Percentiles rank a stretch among this genome's conserved stretches.
Evolutionary conservation across 2,888 invertebrate genomes (phyloP).

Genomic region (Linnaemya tessellans): DNA sequence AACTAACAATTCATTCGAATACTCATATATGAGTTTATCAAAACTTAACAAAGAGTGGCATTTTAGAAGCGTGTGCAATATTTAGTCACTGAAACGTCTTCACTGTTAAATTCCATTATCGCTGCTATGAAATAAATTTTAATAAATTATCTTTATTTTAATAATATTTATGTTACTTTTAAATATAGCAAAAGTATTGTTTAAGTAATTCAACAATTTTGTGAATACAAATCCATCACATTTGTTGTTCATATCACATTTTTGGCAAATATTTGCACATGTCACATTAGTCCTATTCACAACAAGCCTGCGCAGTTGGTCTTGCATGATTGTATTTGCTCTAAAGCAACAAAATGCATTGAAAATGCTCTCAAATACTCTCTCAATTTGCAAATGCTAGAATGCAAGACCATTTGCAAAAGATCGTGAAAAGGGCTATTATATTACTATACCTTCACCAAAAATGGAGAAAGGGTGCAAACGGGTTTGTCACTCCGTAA

Average conservation of each 20-base stretch:
- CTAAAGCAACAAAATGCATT: no score
- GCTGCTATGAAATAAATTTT: conserved; percentile 1
- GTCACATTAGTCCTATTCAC: no score
- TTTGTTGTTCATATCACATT: conserved; percentile 20
- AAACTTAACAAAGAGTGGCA: not conserved
- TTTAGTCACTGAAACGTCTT: conserved; percentile 17
- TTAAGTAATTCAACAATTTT: not conserved
- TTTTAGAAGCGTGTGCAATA: conserved; percentile 21
- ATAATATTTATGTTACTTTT: conserved; percentile 37
- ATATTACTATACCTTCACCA: no score
- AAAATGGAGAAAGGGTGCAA: no score
- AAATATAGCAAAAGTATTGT: conserved; percentile 1
- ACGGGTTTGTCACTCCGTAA: no score
- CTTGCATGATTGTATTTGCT: no score
- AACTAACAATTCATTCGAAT: no score
- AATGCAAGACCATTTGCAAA: no score
- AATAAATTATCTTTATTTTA: conserved; percentile 36
- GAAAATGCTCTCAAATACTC: no score
- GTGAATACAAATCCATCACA: conserved; percentile 16
- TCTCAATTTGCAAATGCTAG: no score
- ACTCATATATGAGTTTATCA: not conserved
- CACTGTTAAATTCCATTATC: conserved; percentile 5
- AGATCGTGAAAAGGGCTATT: no score
- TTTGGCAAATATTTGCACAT: conserved; percentile 39
- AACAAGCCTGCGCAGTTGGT: no score